Evolutionary conservation across 2,113 vertebrate genomes (phyloP).

Genomic region (Crotalus helleri): DNA sequence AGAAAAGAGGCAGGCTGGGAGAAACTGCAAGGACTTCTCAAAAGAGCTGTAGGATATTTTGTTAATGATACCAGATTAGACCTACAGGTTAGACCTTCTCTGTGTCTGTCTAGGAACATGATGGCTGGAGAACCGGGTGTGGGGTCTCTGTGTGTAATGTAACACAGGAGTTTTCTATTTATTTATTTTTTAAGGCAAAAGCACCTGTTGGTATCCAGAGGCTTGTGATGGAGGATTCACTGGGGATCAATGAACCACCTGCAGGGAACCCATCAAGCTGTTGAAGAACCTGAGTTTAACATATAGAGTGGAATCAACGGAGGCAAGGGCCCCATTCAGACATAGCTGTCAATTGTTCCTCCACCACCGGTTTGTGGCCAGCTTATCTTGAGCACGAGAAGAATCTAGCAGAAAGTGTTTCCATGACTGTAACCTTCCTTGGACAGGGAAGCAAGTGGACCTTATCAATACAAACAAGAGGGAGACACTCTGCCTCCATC

Average conservation of each 20-base stretch:
- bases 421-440: rapidly evolving
- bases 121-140: background rate
- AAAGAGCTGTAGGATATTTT: background rate
- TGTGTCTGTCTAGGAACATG: background rate
- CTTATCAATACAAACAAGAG: background rate
- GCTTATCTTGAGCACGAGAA: background rate
- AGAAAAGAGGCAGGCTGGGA: background rate
- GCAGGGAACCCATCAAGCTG: background rate
- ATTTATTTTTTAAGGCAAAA: background rate
- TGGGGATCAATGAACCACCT: background rate
- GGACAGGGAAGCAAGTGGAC: too few species aligned
- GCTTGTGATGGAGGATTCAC: background rate
- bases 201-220: background rate
- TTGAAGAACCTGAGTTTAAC: background rate
- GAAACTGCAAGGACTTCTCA: background rate
- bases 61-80: background rate
- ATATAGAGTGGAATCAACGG: background rate
- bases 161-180: background rate
- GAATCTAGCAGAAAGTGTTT: background rate
- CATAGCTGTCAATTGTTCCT: background rate
- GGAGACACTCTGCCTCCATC: background rate
- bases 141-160: background rate
- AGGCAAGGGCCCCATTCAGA: background rate
- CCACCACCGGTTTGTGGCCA: background rate
- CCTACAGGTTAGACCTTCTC: background rate